Evolutionary conservation across 2,113 vertebrate genomes (phyloP).

Genomic region (Mesocricetus auratus): DNA sequence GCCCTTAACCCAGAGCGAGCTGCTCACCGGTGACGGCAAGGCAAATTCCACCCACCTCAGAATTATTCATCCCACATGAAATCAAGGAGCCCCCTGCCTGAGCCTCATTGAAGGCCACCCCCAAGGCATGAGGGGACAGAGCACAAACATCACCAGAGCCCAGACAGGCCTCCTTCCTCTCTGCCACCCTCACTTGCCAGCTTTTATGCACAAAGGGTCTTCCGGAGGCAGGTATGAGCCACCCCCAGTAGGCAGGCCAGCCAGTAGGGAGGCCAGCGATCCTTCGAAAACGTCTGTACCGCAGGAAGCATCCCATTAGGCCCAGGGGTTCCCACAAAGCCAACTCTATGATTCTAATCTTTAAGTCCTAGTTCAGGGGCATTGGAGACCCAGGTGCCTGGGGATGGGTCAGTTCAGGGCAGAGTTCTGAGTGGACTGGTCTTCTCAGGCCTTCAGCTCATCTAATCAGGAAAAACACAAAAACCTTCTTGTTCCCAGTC

Average conservation of each 20-base stretch:
- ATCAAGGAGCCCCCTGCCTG: no score
- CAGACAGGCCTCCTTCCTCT: neutral
- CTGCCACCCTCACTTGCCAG: neutral
- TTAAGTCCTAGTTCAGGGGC: neutral
- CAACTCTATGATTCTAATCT: neutral
- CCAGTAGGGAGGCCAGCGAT: neutral
- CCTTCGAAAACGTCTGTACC: neutral
- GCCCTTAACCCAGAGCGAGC: no score
- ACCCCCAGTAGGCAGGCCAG: no score
- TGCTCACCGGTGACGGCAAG: accelerated
- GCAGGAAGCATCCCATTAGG: no score
- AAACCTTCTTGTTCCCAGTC: neutral
- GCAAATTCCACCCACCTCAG: neutral
- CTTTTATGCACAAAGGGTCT: neutral
- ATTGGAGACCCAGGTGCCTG: neutral
- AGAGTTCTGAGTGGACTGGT: neutral
- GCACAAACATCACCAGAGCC: accelerated
- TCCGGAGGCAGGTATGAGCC: neutral
- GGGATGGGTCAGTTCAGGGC: neutral
- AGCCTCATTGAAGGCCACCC: accelerated
- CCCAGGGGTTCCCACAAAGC: neutral
- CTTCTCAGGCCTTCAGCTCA: neutral
- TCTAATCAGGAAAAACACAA: neutral
- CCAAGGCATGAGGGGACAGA: neutral
- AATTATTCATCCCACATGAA: accelerated